phyloP scores from a whole-genome alignment of 2,888 invertebrate genomes.

The Apodemia hepburni region DNA sequence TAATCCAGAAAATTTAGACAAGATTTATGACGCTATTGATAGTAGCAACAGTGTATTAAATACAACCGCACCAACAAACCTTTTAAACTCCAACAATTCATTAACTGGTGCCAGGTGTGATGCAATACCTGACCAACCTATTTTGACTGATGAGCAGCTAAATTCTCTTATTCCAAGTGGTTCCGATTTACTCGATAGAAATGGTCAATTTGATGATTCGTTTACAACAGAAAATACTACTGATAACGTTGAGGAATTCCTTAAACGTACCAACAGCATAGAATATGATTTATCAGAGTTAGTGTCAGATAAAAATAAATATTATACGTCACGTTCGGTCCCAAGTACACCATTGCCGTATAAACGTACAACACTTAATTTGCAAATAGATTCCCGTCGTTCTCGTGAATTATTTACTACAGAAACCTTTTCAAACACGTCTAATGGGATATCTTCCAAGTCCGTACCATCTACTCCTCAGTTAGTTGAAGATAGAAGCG shows the following conservation, averaged over 20 bases:
- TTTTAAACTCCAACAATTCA: slow-evolving; percentile 52
- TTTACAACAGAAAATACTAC: slow-evolving; percentile 48
- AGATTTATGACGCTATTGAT: slow-evolving; percentile 83
- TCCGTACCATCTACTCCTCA: slow-evolving; percentile 90
- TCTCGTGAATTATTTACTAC: slow-evolving; percentile 57
- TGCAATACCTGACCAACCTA: slow-evolving; percentile 55
- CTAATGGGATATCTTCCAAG: slow-evolving; percentile 82
- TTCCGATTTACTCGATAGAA: slow-evolving; percentile 53
- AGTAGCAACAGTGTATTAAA: slow-evolving; percentile 71
- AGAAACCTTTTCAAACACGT: slow-evolving; percentile 46
- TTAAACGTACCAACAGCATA: slow-evolving; percentile 67
- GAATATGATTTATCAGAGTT: slow-evolving; percentile 65
- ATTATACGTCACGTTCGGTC: slow-evolving; percentile 83
- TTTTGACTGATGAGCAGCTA: slow-evolving; percentile 59
- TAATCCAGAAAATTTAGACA: slow-evolving; percentile 82
- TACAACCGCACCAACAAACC: slow-evolving; percentile 45
- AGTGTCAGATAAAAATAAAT: slow-evolving; percentile 61
- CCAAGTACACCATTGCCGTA: slow-evolving; percentile 84
- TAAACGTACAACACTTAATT: slow-evolving; percentile 56
- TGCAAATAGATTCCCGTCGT: slow-evolving; percentile 62
- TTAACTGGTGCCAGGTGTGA: slow-evolving; percentile 61
- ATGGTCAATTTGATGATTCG: slow-evolving; percentile 53
- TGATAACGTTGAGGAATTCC: slow-evolving; percentile 63
- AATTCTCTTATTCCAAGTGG: slow-evolving; percentile 62
- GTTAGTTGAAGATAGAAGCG: slow-evolving; percentile 69